Conservation (phyloP, 1,140 invertebrate species). For the Lucilia sericata region DNA sequence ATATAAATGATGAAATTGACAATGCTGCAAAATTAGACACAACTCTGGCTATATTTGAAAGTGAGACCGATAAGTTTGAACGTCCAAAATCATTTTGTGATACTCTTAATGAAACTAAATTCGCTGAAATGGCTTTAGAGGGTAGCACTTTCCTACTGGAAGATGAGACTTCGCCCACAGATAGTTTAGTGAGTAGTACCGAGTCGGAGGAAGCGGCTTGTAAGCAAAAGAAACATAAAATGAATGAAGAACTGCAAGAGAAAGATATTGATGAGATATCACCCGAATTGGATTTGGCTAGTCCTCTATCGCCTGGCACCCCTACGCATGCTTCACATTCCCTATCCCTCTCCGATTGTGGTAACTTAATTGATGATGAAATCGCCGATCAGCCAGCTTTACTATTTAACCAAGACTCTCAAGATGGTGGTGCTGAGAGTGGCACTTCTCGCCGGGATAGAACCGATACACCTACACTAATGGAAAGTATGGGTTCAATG, state of each 20-base stretch:
- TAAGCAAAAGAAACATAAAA: constrained; percentile 67
- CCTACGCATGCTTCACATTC: constrained; percentile 84
- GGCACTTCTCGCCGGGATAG: constrained; percentile 38
- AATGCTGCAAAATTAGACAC: constrained; percentile 31
- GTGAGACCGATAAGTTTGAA: constrained; percentile 48
- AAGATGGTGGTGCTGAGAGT: constrained; percentile 49
- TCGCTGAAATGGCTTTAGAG: constrained; percentile 79
- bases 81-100: constrained; percentile 67
- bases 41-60: not conserved
- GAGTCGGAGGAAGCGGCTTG: constrained; percentile 72
- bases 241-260: constrained; percentile 63
- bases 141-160: constrained; percentile 76
- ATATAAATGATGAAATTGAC: constrained; percentile 22
- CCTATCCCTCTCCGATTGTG: constrained; percentile 77
- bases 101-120: constrained; percentile 80
- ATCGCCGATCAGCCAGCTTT: constrained; percentile 90
- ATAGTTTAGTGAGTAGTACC: constrained; percentile 79
- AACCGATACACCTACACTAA: constrained; percentile 63
- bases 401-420: constrained; percentile 73
- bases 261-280: constrained; percentile 66
- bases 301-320: constrained; percentile 76
- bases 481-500: constrained; percentile 61
- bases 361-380: constrained; percentile 87
- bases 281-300: constrained; percentile 58
- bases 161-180: constrained; percentile 84